These are phyloP conservation scores for Anadara kagoshimensis DNA, from an alignment of 1,140 invertebrate genomes.

Conservation along the genomic window DNA sequence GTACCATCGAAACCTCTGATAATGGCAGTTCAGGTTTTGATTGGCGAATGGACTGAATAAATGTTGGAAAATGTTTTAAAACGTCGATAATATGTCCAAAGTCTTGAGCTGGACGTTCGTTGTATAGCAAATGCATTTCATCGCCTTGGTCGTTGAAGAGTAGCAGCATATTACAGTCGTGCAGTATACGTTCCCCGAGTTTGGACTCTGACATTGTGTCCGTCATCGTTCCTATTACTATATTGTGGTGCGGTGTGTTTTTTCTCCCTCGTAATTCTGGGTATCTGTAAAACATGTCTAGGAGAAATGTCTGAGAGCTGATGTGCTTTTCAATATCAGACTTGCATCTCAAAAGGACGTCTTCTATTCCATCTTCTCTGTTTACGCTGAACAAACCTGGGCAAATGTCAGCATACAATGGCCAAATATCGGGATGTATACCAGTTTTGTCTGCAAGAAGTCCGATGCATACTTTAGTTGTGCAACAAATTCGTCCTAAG, in stretches of 20 bases:
- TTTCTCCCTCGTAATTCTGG: constrained; percentile 45
- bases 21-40: constrained; percentile 2
- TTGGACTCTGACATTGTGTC: neutral
- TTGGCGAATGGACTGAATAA: constrained; percentile 33
- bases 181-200: constrained; percentile 31
- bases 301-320: constrained; percentile 42
- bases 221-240: constrained; percentile 36
- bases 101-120: constrained; percentile 48
- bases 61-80: constrained; percentile 50
- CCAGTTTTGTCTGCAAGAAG: constrained; percentile 42
- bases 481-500: constrained; percentile 47
- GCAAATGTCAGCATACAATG: constrained; percentile 45
- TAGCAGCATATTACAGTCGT: constrained; percentile 50
- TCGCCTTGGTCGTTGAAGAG: constrained; percentile 25
- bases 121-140: constrained; percentile 45
- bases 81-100: constrained; percentile 44
- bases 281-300: constrained; percentile 53
- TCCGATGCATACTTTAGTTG: constrained; percentile 41
- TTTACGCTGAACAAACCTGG: constrained; percentile 46
- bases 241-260: constrained; percentile 48
- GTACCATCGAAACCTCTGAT: constrained; percentile 39
- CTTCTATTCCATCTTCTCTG: constrained; percentile 8
- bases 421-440: constrained; percentile 17
- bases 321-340: constrained; percentile 31
- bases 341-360: constrained; percentile 28